Conservation (phyloP, 1,140 invertebrate species). For the Drosophila eugracilis region DNA sequence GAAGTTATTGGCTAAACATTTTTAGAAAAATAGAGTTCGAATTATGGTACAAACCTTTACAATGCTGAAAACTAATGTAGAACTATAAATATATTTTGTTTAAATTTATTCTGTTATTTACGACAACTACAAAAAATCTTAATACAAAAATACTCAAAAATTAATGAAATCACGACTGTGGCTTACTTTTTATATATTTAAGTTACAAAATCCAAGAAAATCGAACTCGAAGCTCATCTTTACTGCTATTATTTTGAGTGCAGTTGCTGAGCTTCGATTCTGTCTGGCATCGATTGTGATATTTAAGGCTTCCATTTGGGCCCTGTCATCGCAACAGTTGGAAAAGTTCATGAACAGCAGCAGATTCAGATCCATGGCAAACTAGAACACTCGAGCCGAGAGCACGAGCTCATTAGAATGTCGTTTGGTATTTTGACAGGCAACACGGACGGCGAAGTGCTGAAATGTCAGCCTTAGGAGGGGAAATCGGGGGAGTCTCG, state of each 20-base stretch:
- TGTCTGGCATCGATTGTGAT: slow-evolving; percentile 55
- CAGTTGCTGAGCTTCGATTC: slow-evolving; percentile 13
- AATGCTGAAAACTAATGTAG: too few relatives aligned
- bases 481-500: slow-evolving; percentile 5
- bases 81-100: too few relatives aligned
- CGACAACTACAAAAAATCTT: too few relatives aligned
- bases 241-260: slow-evolving; percentile 15
- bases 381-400: slow-evolving; percentile 51
- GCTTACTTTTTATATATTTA: neutral
- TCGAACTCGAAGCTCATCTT: slow-evolving; percentile 12
- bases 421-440: slow-evolving; percentile 63
- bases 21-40: too few relatives aligned
- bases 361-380: slow-evolving; percentile 27
- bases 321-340: slow-evolving; percentile 23
- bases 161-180: too few relatives aligned
- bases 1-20: too few relatives aligned
- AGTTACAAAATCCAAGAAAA: neutral
- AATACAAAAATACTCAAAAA: too few relatives aligned
- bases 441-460: slow-evolving; percentile 48
- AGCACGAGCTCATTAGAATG: slow-evolving; percentile 73
- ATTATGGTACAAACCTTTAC: too few relatives aligned
- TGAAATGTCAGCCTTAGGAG: slow-evolving; percentile 39
- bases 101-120: too few relatives aligned
- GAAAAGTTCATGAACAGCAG: slow-evolving; percentile 74
- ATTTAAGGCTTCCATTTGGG: slow-evolving; percentile 60